Base-by-base conservation (phyloP, 2,113 vertebrate species). In the Cariama cristata region DNA sequence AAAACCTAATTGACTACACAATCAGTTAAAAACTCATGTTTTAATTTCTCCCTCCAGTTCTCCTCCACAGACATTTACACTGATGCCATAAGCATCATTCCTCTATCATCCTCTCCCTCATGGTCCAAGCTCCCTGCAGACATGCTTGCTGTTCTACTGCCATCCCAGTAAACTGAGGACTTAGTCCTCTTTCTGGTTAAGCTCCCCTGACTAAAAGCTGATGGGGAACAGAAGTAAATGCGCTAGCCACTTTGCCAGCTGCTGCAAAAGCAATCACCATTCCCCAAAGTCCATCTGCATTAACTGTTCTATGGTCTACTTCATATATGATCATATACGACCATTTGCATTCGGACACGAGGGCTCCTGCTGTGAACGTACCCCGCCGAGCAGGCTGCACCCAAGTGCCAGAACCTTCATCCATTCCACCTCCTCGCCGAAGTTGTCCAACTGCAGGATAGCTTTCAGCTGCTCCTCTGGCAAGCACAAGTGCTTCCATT, bases 331-430 rank as follows among this genome's bases (percentile, higher is more conserved):
- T 50, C n/a, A 42, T 6, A 33, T 18, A 63, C 0, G 5, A 75
- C 30, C 4, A 1, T 76, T 47, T 55, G 44, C 2, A 1, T 69
- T 82, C 67, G 58, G 32, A 33, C 23, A 35, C 0, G 2, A 66
- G 44, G 38, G 55, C 44, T 92, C 55, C 56, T 64, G 64, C 35
- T 75, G 44, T 35, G 62, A 75, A 98, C 99, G 0, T 97, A 99
- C 99, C 98, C 96, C 97, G 71, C 99, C 98, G 1, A 99, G 97
- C 66, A 97, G 5, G 13, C 98, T 99, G 90, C 99, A 99, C 55
- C 98, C 98, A 55, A 99, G 98, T 0, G 99, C 98, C 64, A 99
- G 98, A 90, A 99, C 98, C 45, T 99, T 98, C 93, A 99, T 98
- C 99, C 99, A 99, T 56, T 98, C 93, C 4, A 99, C 84, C 24